phyloP scores from a whole-genome alignment of 2,888 invertebrate genomes.

The Salpingus planirostris region DNA sequence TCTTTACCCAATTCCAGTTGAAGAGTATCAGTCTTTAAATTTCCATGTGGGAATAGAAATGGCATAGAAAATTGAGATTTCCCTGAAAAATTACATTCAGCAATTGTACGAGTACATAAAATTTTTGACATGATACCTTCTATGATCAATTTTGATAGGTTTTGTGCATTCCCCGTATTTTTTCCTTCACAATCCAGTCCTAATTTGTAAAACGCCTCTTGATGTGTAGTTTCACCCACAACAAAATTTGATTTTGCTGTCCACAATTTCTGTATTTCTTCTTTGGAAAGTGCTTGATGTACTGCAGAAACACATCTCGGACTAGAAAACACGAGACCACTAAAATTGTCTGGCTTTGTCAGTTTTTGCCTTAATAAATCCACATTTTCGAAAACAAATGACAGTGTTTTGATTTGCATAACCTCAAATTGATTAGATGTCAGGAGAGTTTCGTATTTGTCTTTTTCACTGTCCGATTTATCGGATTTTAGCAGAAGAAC shows the following conservation, averaged over 20 bases:
- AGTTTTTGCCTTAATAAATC: constrained; percentile 40
- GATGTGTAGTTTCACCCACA: constrained; percentile 48
- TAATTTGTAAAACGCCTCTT: constrained; percentile 40
- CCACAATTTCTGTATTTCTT: constrained; percentile 19
- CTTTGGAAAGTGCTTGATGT: constrained; percentile 35
- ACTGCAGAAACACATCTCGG: constrained; percentile 48
- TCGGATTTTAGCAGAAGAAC: constrained; percentile 36
- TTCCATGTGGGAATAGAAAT: constrained; percentile 49
- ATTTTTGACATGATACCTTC: constrained; percentile 31
- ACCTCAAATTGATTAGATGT: constrained; percentile 42
- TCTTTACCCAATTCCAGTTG: constrained; percentile 39
- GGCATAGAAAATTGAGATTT: constrained; percentile 35
- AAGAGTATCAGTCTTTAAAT: constrained; percentile 46
- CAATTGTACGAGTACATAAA: constrained; percentile 16
- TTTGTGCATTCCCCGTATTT: constrained; percentile 47
- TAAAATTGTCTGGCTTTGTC: constrained; percentile 40
- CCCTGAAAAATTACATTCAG: constrained; percentile 31
- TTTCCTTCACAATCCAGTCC: constrained; percentile 45
- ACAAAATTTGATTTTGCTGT: constrained; percentile 25
- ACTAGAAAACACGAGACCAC: constrained; percentile 48
- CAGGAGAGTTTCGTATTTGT: constrained; percentile 43
- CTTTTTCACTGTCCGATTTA: constrained; percentile 29
- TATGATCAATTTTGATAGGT: constrained; percentile 44
- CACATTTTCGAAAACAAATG: constrained; percentile 46
- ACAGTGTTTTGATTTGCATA: constrained; percentile 44